Evolutionary conservation across 2,113 vertebrate genomes (phyloP).

Genomic region (Hucho hucho): DNA sequence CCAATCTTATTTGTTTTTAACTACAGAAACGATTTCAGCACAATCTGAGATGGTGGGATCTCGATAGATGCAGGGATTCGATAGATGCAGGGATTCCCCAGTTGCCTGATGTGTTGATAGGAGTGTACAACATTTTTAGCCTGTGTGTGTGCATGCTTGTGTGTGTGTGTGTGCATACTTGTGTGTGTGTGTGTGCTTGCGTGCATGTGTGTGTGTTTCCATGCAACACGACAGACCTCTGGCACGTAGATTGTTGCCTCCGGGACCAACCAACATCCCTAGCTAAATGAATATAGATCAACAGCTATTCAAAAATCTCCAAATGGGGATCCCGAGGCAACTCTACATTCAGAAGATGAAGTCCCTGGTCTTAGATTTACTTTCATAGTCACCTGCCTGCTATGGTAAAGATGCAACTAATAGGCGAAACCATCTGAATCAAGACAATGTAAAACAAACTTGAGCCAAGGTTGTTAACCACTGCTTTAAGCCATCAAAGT

Average conservation of each 20-base stretch:
- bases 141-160: background rate
- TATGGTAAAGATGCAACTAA: background rate
- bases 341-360: background rate
- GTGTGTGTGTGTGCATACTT: background rate
- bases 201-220: too few species aligned
- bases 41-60: too few species aligned
- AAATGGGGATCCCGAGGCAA: background rate
- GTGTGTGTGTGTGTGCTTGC: too few species aligned
- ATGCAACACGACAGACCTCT: too few species aligned
- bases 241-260: too few species aligned
- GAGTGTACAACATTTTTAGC: background rate
- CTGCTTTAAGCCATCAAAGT: too few species aligned
- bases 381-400: background rate
- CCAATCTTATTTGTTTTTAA: too few species aligned
- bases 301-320: slow-evolving; percentile 1
- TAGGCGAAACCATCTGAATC: background rate
- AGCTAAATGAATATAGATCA: background rate
- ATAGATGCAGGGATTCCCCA: slow-evolving; percentile 5
- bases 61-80: background rate
- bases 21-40: too few species aligned
- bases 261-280: background rate
- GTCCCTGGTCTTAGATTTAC: background rate
- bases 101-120: slow-evolving; percentile 4
- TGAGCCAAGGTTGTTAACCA: too few species aligned
- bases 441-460: background rate